Evolutionary conservation across 2,797 vertebrate species (phyloP), one percentile per base, ranked within the genome.

Genomic region (Bovichtus diacanthus): DNA sequence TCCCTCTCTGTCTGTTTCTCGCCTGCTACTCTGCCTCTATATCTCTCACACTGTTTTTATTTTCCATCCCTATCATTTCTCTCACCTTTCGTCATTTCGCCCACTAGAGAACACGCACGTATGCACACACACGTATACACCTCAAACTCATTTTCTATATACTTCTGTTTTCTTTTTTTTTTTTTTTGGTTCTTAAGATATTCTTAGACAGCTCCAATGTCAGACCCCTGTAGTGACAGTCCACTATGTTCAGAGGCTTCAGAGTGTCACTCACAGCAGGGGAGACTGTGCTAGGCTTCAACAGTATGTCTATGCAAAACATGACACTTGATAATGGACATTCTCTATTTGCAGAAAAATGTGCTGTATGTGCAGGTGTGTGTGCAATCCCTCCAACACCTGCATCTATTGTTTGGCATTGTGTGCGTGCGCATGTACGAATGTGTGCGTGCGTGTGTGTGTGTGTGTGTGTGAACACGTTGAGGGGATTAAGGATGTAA

Each of bases 401-500:
- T 53, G 63, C 46, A 55, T 72, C 31, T 82, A 62, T 86, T 83
- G 62, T 76, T 87, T 70, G 63, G n/a, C n/a, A 31, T 29, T 27
- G 47, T 51, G n/a, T 38, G 12, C 47, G 15, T 11, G 50, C 5
- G 34, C 1, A 18, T 29, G 51, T 54, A 25, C 71, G 29, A 53
- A 21, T 58, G 36, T 46, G 44, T 61, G 49, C 25, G 38, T 9
- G 53, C 49, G 53, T 81, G 69, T 59, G 59, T 68, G 61, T 38
- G 61, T 34, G 55, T 34, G 34, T 73, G 74, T 72, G 73, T 76
- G 88, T 72, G 83, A 84, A 88, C 80, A 92, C 72, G 76, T 75
- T 82, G 77, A 87, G 82, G 75, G 92, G 94, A 95, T 95, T 95
- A 94, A 78, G 90, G 83, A 81, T 94, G 94, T 95, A 95, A 95